Evolutionary conservation across 2,113 vertebrate genomes (phyloP).

Genomic region (Vidua macroura): DNA sequence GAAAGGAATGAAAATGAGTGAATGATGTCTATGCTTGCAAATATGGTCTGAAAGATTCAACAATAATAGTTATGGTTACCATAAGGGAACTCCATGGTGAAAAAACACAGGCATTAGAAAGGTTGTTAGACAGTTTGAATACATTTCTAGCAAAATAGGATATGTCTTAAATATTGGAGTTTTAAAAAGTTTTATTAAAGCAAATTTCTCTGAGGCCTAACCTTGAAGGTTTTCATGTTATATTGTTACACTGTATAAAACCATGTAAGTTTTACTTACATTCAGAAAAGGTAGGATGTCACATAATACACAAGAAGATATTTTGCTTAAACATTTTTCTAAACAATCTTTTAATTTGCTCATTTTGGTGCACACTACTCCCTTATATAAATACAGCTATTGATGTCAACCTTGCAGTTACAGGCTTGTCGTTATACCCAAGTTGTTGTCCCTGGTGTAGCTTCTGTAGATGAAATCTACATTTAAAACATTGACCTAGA

Average conservation of each 20-base stretch:
- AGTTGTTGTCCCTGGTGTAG: not conserved
- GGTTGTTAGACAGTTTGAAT: not conserved
- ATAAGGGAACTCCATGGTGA: not conserved
- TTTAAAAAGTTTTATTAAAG: not conserved
- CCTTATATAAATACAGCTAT: not conserved
- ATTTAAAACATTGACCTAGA: not conserved
- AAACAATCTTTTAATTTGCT: not conserved
- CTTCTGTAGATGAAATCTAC: not conserved
- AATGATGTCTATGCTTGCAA: not conserved
- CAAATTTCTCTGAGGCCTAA: not conserved
- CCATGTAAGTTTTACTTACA: not conserved
- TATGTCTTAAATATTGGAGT: not conserved
- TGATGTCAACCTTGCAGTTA: not conserved
- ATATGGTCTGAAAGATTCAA: not conserved
- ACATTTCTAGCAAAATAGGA: not conserved
- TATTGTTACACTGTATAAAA: not conserved
- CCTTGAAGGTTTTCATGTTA: not conserved
- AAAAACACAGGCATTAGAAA: not conserved
- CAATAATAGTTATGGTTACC: not conserved
- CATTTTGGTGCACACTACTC: not conserved
- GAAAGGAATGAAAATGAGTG: not conserved
- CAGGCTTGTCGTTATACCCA: not conserved
- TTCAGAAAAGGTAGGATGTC: not conserved
- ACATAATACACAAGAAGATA: not conserved
- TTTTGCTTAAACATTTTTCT: not conserved